Base-by-base conservation (phyloP, 2,888 invertebrate genomes). In the Apodemia hepburni region DNA sequence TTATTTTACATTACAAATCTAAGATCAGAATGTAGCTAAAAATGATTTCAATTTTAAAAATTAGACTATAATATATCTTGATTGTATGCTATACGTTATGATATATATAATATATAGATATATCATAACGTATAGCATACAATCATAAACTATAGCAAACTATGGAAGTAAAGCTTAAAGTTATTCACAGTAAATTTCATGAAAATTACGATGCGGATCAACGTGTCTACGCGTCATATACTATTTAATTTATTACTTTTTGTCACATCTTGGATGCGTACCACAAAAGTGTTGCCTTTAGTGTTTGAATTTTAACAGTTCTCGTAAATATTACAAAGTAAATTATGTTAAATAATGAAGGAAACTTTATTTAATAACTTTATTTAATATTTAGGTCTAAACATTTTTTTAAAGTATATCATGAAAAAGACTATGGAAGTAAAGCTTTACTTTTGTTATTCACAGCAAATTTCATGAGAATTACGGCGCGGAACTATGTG, bases 361-460 rank as follows among this genome's bases (percentile, higher is more conserved):
- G n/a, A n/a, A n/a, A n/a, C n/a, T n/a, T n/a, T n/a, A n/a, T n/a
- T n/a, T n/a, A n/a, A n/a, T n/a, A n/a, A n/a, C n/a, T n/a, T n/a
- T n/a, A n/a, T n/a, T n/a, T n/a, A n/a, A n/a, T n/a, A n/a, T n/a
- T n/a, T n/a, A n/a, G n/a, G n/a, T n/a, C n/a, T n/a, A n/a, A n/a
- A n/a, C n/a, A n/a, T n/a, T n/a, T n/a, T n/a, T n/a, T n/a, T n/a
- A n/a, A n/a, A n/a, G n/a, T n/a, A n/a, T n/a, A n/a, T n/a, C n/a
- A n/a, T n/a, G n/a, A n/a, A n/a, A n/a, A n/a, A n/a, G n/a, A 15
- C 5, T 6, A 42, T 42, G 42, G 5, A 42, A 42, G 0, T 42
- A 42, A 6, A 42, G 42, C 73, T 73, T 73, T 47, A n/a, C 38
- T n/a, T n/a, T n/a, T n/a, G 59, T 42, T 15, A 22, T 18, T 42